These are phyloP conservation scores for Eulemur macaco DNA, from an alignment of 2,113 vertebrate genomes.

Conservation along the genomic window DNA sequence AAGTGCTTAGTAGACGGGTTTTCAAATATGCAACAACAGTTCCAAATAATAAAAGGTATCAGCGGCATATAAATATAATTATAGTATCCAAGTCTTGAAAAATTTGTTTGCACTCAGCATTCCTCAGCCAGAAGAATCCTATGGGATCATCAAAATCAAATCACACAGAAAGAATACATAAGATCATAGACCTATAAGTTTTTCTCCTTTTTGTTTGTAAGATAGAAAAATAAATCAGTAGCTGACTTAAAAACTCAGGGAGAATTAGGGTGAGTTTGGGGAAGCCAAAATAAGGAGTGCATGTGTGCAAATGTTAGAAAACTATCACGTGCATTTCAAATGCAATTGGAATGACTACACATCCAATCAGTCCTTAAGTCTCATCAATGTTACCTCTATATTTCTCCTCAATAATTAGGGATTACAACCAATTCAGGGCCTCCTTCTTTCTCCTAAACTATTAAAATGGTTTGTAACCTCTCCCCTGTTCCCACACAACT, in stretches of 20 bases:
- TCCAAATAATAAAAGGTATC: constrained; percentile 35
- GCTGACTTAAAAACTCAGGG: not conserved
- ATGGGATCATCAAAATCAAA: constrained; percentile 37
- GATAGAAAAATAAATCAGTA: constrained; percentile 31
- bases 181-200: constrained; percentile 19
- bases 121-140: constrained; percentile 44
- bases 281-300: not conserved
- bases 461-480: not conserved
- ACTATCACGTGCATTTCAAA: not conserved
- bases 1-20: constrained; percentile 26
- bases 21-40: constrained; percentile 20
- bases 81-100: constrained; percentile 25
- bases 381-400: not conserved
- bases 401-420: not conserved
- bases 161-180: not conserved
- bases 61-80: not conserved
- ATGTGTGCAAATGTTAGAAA: not conserved
- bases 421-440: not conserved
- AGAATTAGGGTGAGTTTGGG: not conserved
- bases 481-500: not conserved
- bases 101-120: constrained; percentile 21
- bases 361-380: not conserved
- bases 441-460: not conserved
- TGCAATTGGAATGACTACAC: not conserved
- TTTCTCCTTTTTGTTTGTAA: not conserved